Evolutionary conservation across 2,113 vertebrate genomes (phyloP), one percentile per base, ranked within the genome.

Genomic region (Eulacestoma nigropectus): DNA sequence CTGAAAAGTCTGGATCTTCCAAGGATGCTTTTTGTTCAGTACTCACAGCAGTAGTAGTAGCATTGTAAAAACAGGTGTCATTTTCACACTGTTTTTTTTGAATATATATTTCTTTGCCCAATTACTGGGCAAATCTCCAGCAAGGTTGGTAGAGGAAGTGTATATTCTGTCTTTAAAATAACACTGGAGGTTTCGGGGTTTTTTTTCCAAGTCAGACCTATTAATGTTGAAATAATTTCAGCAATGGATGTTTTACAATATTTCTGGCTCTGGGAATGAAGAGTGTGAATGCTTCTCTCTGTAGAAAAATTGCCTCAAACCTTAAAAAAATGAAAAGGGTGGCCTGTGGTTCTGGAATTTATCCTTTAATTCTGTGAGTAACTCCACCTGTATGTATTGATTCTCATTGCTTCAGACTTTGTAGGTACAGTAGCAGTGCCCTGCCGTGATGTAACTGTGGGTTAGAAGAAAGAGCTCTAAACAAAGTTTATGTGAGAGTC

Each of bases 281-380:
- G 35, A 86, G 22, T 0, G 0, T 4, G 1, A 73, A 52, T 10
- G 8, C 22, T 69, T 42, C 33, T 80, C 6, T 2, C 26, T 74
- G 23, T 57, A 64, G 56, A 49, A 89, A 37, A 93, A 81, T 19
- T 92, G 11, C 60, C 6, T 3, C 59, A 81, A 69, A 50, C 17
- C 46, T 74, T 89, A 90, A 72, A 65, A 65, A 87, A 50, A 60
- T n/a, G 1, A 73, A 79, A 92, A 80, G 22, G 3, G 2, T 81
- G 42, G 22, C 56, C 49, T 73, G 19, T 3, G 1, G 20, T 93
- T 60, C n/a, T 74, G 30, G 35, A 64, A 33, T 39, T 57, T 47
- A n/a, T 57, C 49, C 25, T 68, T 78, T 30, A 1, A n/a, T n/a
- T n/a, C n/a, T n/a, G n/a, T n/a, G n/a, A n/a, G n/a, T n/a, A n/a